Evolutionary conservation across 2,113 vertebrate species (phyloP).

Genomic region (Lamprologus sp.): DNA sequence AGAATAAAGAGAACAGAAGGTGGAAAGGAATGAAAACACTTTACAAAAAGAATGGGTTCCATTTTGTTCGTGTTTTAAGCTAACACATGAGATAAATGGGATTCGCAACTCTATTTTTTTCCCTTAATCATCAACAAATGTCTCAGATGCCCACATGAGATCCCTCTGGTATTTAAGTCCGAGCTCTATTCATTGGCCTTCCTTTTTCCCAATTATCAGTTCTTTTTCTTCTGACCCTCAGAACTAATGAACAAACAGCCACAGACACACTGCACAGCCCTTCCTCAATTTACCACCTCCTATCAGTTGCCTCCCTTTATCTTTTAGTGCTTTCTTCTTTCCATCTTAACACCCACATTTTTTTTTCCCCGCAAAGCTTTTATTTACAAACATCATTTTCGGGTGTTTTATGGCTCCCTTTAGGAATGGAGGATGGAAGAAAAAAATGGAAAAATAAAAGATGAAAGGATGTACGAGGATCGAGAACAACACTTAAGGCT

Average conservation of each 20-base stretch:
- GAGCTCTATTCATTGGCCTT: background rate
- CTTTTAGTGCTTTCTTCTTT: slow-evolving; percentile 31
- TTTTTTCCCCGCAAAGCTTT: background rate
- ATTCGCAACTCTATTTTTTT: background rate
- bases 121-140: background rate
- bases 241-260: slow-evolving; percentile 18
- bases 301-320: slow-evolving; percentile 41
- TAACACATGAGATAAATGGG: background rate
- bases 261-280: background rate
- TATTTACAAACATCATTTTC: slow-evolving; percentile 36
- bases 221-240: slow-evolving; percentile 15
- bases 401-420: slow-evolving; percentile 43
- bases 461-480: slow-evolving; percentile 35
- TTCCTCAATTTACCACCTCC: slow-evolving; percentile 28
- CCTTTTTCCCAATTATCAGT: slow-evolving; percentile 30
- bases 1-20: background rate
- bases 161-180: background rate
- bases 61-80: background rate
- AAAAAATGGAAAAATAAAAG: slow-evolving; percentile 29
- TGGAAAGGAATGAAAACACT: background rate
- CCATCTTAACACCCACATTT: slow-evolving; percentile 7
- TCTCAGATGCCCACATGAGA: background rate
- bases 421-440: background rate
- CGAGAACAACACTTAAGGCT: slow-evolving; percentile 14
- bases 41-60: background rate